Evolutionary conservation across 1,140 invertebrate species (phyloP).

Genomic region (Drosophila ercepeae): DNA sequence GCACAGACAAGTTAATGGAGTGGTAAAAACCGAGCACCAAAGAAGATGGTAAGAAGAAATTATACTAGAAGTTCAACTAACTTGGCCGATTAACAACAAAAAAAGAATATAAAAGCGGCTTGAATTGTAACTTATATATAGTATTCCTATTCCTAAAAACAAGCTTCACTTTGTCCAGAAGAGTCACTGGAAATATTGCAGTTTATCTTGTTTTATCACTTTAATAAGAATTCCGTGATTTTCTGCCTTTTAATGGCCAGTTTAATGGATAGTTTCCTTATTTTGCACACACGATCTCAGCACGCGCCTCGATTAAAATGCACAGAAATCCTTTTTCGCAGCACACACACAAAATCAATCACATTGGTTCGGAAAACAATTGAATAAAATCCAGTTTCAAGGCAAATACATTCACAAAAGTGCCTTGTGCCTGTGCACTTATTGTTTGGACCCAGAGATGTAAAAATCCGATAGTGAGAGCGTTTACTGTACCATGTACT

Average conservation of each 20-base stretch:
- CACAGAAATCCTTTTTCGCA: constrained; percentile 28
- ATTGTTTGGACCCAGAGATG: constrained; percentile 39
- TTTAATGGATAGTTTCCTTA: constrained; percentile 27
- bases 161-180: constrained; percentile 2
- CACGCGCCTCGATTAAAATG: constrained; percentile 53
- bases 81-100: constrained; percentile 28
- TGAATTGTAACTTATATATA: neutral
- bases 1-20: constrained; percentile 77
- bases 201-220: too few relatives aligned
- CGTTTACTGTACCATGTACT: constrained; percentile 80
- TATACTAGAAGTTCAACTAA: constrained; percentile 52
- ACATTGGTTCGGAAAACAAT: constrained; percentile 32
- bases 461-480: constrained; percentile 35
- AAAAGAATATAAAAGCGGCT: constrained; percentile 17
- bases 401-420: constrained; percentile 31
- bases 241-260: constrained; percentile 7
- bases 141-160: neutral
- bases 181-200: constrained; percentile 19
- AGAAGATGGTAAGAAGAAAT: constrained; percentile 30
- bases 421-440: constrained; percentile 35
- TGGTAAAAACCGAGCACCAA: constrained; percentile 56
- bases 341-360: constrained; percentile 29
- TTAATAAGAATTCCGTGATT: constrained; percentile 10
- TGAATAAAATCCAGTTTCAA: constrained; percentile 57
- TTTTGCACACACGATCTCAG: constrained; percentile 28